Conservation (phyloP, 92 coral and sea anemone genomes). For the Nematostella vectensis region DNA sequence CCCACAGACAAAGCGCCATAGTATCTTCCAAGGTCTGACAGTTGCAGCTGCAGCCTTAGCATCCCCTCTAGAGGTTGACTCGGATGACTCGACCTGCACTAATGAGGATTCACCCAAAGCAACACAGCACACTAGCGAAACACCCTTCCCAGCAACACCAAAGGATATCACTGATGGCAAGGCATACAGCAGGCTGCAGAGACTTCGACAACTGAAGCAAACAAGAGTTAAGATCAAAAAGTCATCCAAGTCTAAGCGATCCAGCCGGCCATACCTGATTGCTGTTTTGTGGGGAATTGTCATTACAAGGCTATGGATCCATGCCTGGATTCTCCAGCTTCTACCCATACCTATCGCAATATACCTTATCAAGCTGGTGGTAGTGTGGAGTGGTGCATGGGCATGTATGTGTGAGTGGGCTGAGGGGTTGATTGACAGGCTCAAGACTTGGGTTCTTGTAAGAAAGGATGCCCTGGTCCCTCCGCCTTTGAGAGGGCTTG, state of each 20-base stretch:
- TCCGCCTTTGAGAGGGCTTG: slow-evolving; percentile 77
- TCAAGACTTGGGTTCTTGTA: slow-evolving; percentile 57
- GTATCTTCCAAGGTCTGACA: slow-evolving; percentile 60
- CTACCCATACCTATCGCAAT: slow-evolving; percentile 70
- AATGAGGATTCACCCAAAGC: slow-evolving; percentile 29
- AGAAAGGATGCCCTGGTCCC: slow-evolving; percentile 84
- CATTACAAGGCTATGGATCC: slow-evolving; percentile 62
- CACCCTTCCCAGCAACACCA: slow-evolving; percentile 10
- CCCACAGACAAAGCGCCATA: slow-evolving; percentile 38
- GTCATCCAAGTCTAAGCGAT: slow-evolving; percentile 27
- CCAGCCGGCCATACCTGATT: slow-evolving; percentile 73
- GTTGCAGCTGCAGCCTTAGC: slow-evolving; percentile 72
- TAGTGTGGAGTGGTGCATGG: slow-evolving; percentile 61
- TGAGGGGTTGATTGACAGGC: slow-evolving; percentile 24
- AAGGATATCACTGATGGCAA: slow-evolving; percentile 36
- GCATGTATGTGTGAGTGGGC: slow-evolving; percentile 32
- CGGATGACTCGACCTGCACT: slow-evolving; percentile 57
- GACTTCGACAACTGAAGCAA: slow-evolving; percentile 26
- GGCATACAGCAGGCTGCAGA: slow-evolving; percentile 26
- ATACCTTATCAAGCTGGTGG: slow-evolving; percentile 54
- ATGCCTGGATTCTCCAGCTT: slow-evolving; percentile 64
- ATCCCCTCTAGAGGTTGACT: slow-evolving; percentile 35
- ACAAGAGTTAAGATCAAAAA: slow-evolving; percentile 31
- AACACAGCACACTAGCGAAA: slow-evolving; percentile 5
- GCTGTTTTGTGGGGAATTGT: slow-evolving; percentile 93